Evolutionary conservation across 2,888 invertebrate species (phyloP), one percentile per base, ranked within the genome.

Genomic region (Caenorhabditis wallacei): DNA sequence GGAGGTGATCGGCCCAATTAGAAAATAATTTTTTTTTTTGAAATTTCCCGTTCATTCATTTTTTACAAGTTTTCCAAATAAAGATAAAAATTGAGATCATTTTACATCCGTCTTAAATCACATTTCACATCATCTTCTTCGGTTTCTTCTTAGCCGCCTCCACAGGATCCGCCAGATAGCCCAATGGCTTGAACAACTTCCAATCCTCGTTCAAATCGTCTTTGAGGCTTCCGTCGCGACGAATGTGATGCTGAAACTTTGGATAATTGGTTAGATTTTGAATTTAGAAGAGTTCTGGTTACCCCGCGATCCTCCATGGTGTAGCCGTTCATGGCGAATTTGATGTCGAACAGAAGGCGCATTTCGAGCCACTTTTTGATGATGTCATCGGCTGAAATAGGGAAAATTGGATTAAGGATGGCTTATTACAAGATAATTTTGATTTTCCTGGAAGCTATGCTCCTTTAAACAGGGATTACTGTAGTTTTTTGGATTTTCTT

Each of bases 311-410:
- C 46, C 54, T 69, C 78, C 61, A 78, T 53, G 13, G 59, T 69
- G 46, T 54, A 63, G 7, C 69, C 69, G 18, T 78, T 78, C 54
- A 61, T 63, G 0, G 61, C 54, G 54, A 54, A 69, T 22, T 78
- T 78, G 13, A 69, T 20, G 3, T 63, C 54, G 69, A 78, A 78
- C 10, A 78, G 18, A 10, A 35, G 20, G 0, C 30, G 35, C 8
- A 78, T 30, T 37, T 78, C 78, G 54, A 78, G 22, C 78, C 78
- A 78, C 11, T 76, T 78, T 10, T 63, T 48, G n/a, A 46, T 24
- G 18, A 78, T 10, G 24, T 30, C 20, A 5, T 61, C 46, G 11
- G 35, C 78, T 78, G 68, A 10, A 76, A 76, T 51, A 22, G 10
- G 5, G 3, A n/a, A 57, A 57, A 40, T 18, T 56, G 22, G 3